Percentiles rank a stretch among this genome's conserved stretches.
These are phyloP conservation scores for Drosophila stalkeri DNA, from an alignment of 2,888 invertebrate species.

Conservation along the genomic window DNA sequence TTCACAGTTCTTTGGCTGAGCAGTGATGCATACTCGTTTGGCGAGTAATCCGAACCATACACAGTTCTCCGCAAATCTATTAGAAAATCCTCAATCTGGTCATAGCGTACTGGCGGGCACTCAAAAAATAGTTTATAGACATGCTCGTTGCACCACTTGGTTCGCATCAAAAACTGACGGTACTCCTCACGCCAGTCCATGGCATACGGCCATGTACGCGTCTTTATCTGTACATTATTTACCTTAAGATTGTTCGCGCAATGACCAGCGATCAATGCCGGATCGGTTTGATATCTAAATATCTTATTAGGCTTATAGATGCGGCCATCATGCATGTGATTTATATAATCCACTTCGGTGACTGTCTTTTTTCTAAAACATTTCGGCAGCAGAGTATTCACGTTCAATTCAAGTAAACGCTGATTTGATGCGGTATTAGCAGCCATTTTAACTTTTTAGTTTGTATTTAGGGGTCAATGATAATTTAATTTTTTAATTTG, in stretches of 20 bases:
- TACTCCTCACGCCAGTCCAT: constrained; percentile 74
- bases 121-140: constrained; percentile 62
- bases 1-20: constrained; percentile 36
- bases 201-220: constrained; percentile 65
- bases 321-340: constrained; percentile 49
- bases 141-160: constrained; percentile 64
- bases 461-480: neutral
- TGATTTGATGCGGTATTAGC: constrained; percentile 5
- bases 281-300: constrained; percentile 50
- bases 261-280: constrained; percentile 60
- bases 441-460: constrained; percentile 27
- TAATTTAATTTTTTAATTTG: constrained; percentile 28
- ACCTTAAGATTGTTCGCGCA: constrained; percentile 59
- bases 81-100: constrained; percentile 39
- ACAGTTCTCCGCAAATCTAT: constrained; percentile 51
- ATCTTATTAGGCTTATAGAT: constrained; percentile 31
- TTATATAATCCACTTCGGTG: constrained; percentile 44
- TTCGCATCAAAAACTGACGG: constrained; percentile 54
- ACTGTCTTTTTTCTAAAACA: constrained; percentile 33
- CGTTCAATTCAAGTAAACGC: constrained; percentile 39
- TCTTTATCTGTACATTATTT: constrained; percentile 37
- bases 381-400: constrained; percentile 45
- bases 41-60: constrained; percentile 58
- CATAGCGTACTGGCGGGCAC: constrained; percentile 55
- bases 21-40: constrained; percentile 60